Conservation (phyloP, 2,113 vertebrate species). For the Cyprinodon variegatus region DNA sequence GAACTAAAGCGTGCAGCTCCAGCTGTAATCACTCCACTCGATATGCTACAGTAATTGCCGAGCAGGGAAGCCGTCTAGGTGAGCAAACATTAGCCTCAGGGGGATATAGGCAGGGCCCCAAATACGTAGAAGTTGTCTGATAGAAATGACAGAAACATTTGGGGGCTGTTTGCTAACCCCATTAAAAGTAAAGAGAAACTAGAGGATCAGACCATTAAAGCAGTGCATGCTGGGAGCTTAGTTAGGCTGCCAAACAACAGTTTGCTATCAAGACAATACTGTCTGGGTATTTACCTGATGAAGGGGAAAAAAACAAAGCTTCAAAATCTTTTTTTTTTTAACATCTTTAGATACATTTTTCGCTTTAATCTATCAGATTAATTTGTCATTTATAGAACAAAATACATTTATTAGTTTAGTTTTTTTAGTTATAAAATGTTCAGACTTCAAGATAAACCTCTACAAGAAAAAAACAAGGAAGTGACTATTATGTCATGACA, state of each 20-base stretch:
- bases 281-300: neutral
- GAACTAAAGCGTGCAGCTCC: conserved; percentile 43
- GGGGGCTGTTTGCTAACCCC: neutral
- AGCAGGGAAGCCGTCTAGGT: conserved; percentile 51
- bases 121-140: conserved; percentile 30
- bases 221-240: neutral
- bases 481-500: neutral
- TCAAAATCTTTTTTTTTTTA: neutral
- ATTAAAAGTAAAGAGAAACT: neutral
- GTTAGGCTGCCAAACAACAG: neutral
- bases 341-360: neutral
- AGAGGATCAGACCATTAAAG: conserved; percentile 2
- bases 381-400: neutral
- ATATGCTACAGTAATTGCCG: conserved; percentile 52
- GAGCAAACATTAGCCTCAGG: conserved; percentile 63
- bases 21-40: conserved; percentile 56
- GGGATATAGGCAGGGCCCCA: conserved; percentile 23
- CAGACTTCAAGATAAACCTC: neutral
- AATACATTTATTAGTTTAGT: neutral
- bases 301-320: neutral
- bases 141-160: conserved; percentile 5
- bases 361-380: neutral
- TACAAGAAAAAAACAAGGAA: neutral
- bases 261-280: neutral
- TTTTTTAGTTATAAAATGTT: neutral